Evolutionary conservation across 2,888 invertebrate genomes (phyloP).

Genomic region (Torymus auratus): DNA sequence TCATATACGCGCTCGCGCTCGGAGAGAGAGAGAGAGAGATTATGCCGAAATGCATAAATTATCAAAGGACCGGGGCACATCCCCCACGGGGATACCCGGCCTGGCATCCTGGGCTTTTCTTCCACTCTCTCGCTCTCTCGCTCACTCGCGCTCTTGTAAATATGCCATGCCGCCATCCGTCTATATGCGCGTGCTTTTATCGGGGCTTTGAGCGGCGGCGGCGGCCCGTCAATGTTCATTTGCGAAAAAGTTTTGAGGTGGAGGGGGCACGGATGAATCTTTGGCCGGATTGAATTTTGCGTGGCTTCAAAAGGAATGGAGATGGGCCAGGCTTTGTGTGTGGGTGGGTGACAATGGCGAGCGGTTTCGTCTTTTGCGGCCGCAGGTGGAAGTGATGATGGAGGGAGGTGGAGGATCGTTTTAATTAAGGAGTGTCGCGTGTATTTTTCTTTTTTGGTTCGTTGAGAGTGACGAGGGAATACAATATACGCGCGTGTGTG

Average conservation of each 20-base stretch:
- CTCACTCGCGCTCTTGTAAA: slow-evolving; percentile 41
- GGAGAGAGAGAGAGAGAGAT: slow-evolving; percentile 65
- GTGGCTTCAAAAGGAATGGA: no score
- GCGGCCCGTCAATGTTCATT: slow-evolving; percentile 38
- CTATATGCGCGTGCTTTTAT: slow-evolving; percentile 19
- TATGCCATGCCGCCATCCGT: slow-evolving; percentile 25
- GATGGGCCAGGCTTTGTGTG: no score
- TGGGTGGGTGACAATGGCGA: no score
- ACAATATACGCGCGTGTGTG: no score
- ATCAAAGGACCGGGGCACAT: slow-evolving; percentile 63
- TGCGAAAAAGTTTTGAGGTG: slow-evolving; percentile 44
- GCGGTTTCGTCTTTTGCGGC: no score
- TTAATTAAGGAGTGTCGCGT: no score
- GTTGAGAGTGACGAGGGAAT: no score
- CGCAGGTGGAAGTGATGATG: no score
- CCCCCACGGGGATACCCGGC: slow-evolving; percentile 41
- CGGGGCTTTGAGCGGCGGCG: slow-evolving; percentile 10
- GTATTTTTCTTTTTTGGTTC: no score
- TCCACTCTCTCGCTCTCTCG: slow-evolving; percentile 3
- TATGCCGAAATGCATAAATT: slow-evolving; percentile 71
- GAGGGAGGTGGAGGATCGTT: no score
- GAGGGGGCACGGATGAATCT: neutral
- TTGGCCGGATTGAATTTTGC: slow-evolving; percentile 33
- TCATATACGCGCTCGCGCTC: slow-evolving; percentile 58
- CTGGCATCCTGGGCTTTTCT: slow-evolving; percentile 7